phyloP scores from a whole-genome alignment of 1,140 invertebrate species.

The Carposina sasakii region DNA sequence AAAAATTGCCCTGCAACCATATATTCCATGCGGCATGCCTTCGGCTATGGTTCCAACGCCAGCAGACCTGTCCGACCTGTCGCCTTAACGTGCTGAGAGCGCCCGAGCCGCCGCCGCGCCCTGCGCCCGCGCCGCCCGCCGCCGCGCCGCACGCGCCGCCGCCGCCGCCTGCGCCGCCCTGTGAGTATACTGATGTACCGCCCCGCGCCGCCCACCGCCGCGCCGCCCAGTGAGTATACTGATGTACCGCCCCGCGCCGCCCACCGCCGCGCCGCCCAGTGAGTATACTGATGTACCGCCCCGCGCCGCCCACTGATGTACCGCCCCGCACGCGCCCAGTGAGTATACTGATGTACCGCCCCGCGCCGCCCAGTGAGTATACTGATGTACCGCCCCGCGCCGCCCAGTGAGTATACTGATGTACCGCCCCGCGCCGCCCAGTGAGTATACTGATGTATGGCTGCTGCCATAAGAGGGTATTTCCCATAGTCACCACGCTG shows the following conservation, averaged over 20 bases:
- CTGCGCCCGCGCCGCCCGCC: slow-evolving; percentile 70
- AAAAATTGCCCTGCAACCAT: slow-evolving; percentile 99
- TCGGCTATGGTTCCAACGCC: slow-evolving; percentile 99
- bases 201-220: slow-evolving; percentile 18
- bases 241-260: slow-evolving; percentile 72
- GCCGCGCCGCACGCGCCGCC: slow-evolving; percentile 73
- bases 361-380: too few species aligned
- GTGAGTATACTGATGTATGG: too few species aligned
- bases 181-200: slow-evolving; percentile 23
- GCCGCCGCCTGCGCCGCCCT: slow-evolving; percentile 13
- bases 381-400: too few species aligned
- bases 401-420: slow-evolving; percentile 31
- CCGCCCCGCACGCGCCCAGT: too few species aligned
- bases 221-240: too few species aligned
- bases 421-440: too few species aligned
- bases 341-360: too few species aligned
- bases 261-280: slow-evolving; percentile 75
- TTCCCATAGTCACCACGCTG: too few species aligned
- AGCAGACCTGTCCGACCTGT: slow-evolving; percentile 99
- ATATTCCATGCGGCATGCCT: slow-evolving; percentile 99
- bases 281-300: slow-evolving; percentile 71
- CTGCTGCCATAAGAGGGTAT: too few species aligned
- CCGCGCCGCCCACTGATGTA: slow-evolving; percentile 75
- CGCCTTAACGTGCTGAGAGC: slow-evolving; percentile 94
- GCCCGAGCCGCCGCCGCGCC: slow-evolving; percentile 58